phyloP scores from a whole-genome alignment of 2,113 vertebrate genomes.

The Pelusios castaneus region DNA sequence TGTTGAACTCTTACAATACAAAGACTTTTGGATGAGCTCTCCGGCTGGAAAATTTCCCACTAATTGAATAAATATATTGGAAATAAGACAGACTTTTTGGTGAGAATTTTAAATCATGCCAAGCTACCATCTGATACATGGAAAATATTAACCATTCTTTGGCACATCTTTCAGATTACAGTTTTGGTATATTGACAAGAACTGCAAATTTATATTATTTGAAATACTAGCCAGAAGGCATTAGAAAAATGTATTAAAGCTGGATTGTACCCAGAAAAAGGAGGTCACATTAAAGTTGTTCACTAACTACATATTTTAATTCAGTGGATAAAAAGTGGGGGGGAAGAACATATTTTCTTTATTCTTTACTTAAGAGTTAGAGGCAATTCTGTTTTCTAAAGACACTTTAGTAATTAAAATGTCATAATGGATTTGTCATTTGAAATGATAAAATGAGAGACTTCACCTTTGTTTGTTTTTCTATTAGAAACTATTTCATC shows the following conservation, averaged over 20 bases:
- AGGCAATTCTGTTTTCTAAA: not conserved
- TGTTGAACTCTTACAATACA: not conserved
- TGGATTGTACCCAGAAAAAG: not conserved
- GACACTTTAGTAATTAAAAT: not conserved
- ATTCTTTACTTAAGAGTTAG: not conserved
- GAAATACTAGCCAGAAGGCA: not conserved
- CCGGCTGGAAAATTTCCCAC: not conserved
- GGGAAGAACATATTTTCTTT: not conserved
- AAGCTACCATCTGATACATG: not conserved
- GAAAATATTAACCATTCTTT: not conserved
- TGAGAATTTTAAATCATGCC: not conserved
- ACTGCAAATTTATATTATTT: not conserved
- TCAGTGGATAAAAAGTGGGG: not conserved
- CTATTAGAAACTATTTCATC: not conserved
- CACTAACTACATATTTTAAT: not conserved
- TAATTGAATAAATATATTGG: not conserved
- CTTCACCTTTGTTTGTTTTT: not conserved
- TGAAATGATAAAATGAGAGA: not conserved
- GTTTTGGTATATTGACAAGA: not conserved
- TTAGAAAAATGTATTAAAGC: not conserved
- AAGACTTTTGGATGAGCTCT: not conserved
- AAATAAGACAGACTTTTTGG: not conserved
- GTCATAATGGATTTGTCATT: not conserved
- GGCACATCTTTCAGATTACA: not conserved
- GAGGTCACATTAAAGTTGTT: not conserved